These are phyloP conservation scores for Thaumatotibia leucotreta DNA, from an alignment of 1,140 invertebrate genomes.

Conservation along the genomic window DNA sequence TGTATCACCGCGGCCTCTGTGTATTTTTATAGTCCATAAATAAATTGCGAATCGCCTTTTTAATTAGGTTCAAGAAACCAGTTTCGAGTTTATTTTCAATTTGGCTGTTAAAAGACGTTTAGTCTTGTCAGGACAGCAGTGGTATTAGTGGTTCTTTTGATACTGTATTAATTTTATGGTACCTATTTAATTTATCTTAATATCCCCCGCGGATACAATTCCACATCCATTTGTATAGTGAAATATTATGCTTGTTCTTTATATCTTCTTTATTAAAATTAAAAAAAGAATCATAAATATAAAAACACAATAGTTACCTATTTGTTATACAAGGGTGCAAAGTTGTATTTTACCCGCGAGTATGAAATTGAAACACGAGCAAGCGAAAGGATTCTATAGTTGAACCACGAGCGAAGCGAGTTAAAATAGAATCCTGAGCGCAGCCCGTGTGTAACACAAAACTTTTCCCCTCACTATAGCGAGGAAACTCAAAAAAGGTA, in stretches of 20 bases:
- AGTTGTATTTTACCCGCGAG: no score
- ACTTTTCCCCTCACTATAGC: no score
- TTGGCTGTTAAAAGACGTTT: conserved; percentile 28
- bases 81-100: conserved; percentile 32
- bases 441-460: no score
- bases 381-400: no score
- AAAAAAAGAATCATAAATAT: neutral
- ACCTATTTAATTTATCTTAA: neutral
- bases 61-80: conserved; percentile 56
- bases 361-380: no score
- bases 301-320: no score
- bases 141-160: neutral
- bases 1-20: conserved; percentile 21
- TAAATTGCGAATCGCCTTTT: conserved; percentile 65
- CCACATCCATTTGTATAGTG: neutral
- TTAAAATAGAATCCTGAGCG: no score
- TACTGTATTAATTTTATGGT: neutral
- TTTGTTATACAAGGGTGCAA: no score
- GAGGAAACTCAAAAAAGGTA: no score
- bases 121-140: neutral
- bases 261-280: neutral
- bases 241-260: neutral
- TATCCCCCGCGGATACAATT: neutral
- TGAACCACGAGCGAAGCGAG: no score
- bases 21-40: conserved; percentile 62